These are phyloP conservation scores for Myocastor coypus DNA, from an alignment of 2,113 vertebrate species.

Conservation along the genomic window DNA sequence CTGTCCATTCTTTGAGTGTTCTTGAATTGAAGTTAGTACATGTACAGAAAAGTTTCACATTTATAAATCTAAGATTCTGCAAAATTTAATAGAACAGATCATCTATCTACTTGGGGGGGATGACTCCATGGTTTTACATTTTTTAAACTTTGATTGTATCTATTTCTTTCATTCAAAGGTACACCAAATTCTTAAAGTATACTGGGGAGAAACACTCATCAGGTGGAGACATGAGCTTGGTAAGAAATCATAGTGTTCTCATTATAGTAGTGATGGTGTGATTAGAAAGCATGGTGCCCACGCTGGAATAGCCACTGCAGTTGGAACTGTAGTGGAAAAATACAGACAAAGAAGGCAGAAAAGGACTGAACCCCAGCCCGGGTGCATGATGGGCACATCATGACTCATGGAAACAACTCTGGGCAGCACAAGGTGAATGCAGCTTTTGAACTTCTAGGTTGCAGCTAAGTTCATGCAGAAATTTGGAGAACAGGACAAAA, in stretches of 20 bases:
- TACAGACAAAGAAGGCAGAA: neutral
- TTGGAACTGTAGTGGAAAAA: neutral
- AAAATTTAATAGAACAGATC: neutral
- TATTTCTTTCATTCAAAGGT: neutral
- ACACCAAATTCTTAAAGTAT: neutral
- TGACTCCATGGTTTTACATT: neutral
- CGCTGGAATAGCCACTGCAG: neutral
- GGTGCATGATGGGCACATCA: too few species aligned
- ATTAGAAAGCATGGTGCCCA: neutral
- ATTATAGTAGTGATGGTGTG: rapidly evolving
- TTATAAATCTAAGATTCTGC: neutral
- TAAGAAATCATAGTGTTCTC: neutral
- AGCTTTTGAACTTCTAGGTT: neutral
- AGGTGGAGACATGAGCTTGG: neutral
- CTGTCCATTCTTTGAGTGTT: neutral
- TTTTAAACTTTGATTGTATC: neutral
- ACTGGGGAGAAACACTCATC: neutral
- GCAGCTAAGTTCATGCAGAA: neutral
- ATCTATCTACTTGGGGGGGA: neutral
- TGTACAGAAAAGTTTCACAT: neutral
- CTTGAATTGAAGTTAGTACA: neutral
- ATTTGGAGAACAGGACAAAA: neutral
- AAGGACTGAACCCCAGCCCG: rapidly evolving
- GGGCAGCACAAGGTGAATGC: neutral
- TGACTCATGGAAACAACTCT: rapidly evolving